Evolutionary conservation across 1,140 invertebrate genomes (phyloP).

Genomic region (Dendrolimus kikuchii): DNA sequence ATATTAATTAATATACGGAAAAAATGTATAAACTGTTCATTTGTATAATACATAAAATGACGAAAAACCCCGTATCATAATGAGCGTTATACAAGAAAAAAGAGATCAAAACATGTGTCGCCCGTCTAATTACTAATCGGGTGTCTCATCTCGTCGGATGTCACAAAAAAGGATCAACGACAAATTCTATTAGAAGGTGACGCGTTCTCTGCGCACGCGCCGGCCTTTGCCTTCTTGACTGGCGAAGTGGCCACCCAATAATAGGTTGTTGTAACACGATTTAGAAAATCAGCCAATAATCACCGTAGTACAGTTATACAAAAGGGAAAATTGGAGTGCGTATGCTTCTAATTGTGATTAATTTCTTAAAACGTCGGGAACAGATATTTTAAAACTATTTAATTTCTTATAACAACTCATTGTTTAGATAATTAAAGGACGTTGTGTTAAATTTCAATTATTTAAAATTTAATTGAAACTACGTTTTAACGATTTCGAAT

Average conservation of each 20-base stretch:
- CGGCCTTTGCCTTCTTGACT: constrained; percentile 2
- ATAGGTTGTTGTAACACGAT: neutral
- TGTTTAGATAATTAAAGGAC: too few species aligned
- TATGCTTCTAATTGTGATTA: too few species aligned
- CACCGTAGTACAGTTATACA: too few species aligned
- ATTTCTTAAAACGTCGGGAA: too few species aligned
- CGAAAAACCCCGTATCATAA: constrained; percentile 29
- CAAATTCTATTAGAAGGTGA: constrained; percentile 59
- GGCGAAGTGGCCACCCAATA: neutral
- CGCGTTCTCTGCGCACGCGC: constrained; percentile 48
- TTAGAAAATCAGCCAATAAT: too few species aligned
- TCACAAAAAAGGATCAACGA: constrained; percentile 57
- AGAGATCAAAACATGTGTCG: constrained; percentile 60
- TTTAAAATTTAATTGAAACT: too few species aligned
- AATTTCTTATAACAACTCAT: too few species aligned
- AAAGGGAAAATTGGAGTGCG: too few species aligned
- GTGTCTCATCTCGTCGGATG: constrained; percentile 41
- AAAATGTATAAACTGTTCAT: neutral
- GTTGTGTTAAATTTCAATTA: too few species aligned
- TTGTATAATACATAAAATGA: constrained; percentile 25
- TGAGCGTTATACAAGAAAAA: constrained; percentile 58
- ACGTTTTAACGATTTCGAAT: too few species aligned
- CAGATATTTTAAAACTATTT: too few species aligned
- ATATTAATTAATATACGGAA: too few species aligned
- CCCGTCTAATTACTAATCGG: constrained; percentile 67